phyloP scores from a whole-genome alignment of 2,888 invertebrate genomes.

The Lysandra coridon region DNA sequence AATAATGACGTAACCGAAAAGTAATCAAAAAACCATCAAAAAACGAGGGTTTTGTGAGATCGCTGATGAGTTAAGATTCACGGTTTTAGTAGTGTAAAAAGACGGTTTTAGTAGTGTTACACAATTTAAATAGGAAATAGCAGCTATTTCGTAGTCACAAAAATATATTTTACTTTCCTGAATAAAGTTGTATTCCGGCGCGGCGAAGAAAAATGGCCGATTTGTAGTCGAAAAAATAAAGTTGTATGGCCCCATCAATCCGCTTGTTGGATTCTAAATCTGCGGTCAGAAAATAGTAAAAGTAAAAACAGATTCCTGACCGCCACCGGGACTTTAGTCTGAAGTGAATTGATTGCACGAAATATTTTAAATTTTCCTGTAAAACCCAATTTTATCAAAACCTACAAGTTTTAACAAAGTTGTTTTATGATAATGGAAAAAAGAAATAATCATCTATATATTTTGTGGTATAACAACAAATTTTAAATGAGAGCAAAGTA shows the following conservation, averaged over 20 bases:
- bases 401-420: neutral
- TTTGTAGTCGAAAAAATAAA: slow-evolving; percentile 20
- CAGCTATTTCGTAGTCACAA: neutral
- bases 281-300: slow-evolving; percentile 29
- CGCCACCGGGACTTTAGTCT: neutral
- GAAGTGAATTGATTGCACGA: neutral
- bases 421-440: too few species aligned
- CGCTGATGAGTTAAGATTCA: too few species aligned
- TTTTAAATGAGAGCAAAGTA: too few species aligned
- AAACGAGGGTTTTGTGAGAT: neutral
- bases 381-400: neutral
- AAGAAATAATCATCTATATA: too few species aligned
- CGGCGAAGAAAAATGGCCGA: neutral
- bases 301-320: neutral
- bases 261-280: slow-evolving; percentile 14
- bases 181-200: neutral
- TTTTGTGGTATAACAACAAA: too few species aligned
- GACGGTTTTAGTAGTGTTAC: neutral
- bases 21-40: too few species aligned
- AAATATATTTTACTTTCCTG: neutral
- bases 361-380: neutral
- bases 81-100: neutral
- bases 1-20: too few species aligned
- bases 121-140: too few species aligned
- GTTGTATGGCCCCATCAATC: slow-evolving; percentile 25